A percentile compares a stretch with the other conserved stretches of the same genome.
phyloP scores from a whole-genome alignment of 2,797 vertebrate species.

The Danio jaintianensis region DNA sequence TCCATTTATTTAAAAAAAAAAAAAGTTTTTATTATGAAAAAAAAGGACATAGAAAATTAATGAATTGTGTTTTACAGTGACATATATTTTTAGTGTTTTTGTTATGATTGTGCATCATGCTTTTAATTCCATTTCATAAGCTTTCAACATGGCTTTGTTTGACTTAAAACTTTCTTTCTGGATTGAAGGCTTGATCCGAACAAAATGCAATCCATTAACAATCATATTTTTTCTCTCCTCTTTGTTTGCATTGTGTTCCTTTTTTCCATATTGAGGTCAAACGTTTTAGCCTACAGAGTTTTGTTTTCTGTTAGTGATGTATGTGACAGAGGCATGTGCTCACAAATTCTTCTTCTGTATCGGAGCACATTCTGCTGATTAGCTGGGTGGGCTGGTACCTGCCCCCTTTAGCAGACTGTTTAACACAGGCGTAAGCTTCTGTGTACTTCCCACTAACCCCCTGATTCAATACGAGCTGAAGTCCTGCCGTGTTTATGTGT shows the following conservation, averaged over 20 bases:
- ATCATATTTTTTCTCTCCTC: conserved; percentile 23
- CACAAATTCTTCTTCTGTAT: conserved; percentile 61
- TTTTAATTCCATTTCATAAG: conserved; percentile 55
- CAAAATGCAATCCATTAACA: conserved; percentile 62
- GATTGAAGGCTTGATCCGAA: conserved; percentile 42
- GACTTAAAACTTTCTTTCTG: conserved; percentile 41
- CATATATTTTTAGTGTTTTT: conserved; percentile 2
- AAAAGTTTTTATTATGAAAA: conserved; percentile 1
- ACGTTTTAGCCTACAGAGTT: conserved; percentile 16
- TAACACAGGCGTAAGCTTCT: conserved; percentile 32
- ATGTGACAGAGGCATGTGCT: conserved; percentile 36
- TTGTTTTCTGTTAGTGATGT: conserved; percentile 11
- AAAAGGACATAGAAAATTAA: neutral
- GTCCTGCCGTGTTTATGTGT: conserved; percentile 61
- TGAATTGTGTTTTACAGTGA: no score
- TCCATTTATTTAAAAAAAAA: neutral
- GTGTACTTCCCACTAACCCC: neutral
- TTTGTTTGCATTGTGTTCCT: conserved; percentile 24
- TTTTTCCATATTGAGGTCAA: conserved; percentile 47
- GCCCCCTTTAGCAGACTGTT: conserved; percentile 62
- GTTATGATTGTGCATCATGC: conserved; percentile 31
- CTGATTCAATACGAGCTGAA: conserved; percentile 75
- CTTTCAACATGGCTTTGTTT: conserved; percentile 47
- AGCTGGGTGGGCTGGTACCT: conserved; percentile 77
- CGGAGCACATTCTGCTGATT: conserved; percentile 69